phyloP scores from a whole-genome alignment of 2,888 invertebrate genomes.

The Tineola bisselliella region DNA sequence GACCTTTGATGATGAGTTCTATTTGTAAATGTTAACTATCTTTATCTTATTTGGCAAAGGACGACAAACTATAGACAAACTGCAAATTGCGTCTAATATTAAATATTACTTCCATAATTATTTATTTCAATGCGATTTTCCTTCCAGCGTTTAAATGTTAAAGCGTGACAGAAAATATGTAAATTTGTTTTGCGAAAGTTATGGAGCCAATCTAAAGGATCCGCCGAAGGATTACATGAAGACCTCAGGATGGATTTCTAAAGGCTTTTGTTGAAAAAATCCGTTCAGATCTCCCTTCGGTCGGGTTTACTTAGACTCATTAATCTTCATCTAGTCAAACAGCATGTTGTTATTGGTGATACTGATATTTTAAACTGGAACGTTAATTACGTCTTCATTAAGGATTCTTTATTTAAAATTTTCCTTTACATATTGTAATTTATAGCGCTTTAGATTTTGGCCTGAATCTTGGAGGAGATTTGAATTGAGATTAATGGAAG shows the following conservation, averaged over 20 bases:
- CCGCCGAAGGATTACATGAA: constrained; percentile 30
- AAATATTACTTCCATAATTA: too few species aligned
- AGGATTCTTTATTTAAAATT: neutral
- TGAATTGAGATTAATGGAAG: neutral
- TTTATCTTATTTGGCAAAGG: too few species aligned
- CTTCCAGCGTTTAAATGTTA: constrained; percentile 4
- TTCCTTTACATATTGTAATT: neutral
- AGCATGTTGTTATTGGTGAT: constrained; percentile 19
- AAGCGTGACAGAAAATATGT: constrained; percentile 13
- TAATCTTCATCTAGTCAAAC: constrained; percentile 34
- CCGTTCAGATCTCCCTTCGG: constrained; percentile 19
- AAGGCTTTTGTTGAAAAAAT: constrained; percentile 32
- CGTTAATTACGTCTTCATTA: neutral
- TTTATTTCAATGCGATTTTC: neutral
- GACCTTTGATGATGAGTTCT: too few species aligned
- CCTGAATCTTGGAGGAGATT: neutral
- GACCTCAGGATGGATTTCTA: constrained; percentile 28
- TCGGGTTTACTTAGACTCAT: constrained; percentile 28
- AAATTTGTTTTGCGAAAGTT: constrained; percentile 50
- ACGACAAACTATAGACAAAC: too few species aligned
- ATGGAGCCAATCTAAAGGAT: constrained; percentile 37
- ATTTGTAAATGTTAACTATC: too few species aligned
- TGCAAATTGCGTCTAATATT: too few species aligned
- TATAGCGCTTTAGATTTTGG: neutral
- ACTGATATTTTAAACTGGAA: constrained; percentile 2